These are phyloP conservation scores for Sebastes oblongus DNA, from an alignment of 2,797 vertebrate species.

Conservation along the genomic window DNA sequence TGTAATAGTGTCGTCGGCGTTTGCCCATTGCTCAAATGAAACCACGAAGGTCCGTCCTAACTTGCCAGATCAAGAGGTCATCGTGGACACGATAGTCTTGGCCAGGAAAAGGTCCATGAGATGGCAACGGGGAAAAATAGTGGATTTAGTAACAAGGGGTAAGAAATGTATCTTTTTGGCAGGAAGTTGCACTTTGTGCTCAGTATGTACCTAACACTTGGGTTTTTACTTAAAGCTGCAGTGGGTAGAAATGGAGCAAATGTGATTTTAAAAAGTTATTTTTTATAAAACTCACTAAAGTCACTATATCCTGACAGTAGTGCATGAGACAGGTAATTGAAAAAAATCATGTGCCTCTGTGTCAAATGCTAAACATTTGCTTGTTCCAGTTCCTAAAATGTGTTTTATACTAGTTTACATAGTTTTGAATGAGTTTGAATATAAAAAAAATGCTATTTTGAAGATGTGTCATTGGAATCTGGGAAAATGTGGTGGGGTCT, in stretches of 20 bases:
- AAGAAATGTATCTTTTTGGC: neutral
- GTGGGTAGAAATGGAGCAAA: too few relatives aligned
- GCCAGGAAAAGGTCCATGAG: constrained; percentile 57
- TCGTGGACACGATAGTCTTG: constrained; percentile 61
- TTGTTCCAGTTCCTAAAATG: too few relatives aligned
- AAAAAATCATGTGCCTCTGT: too few relatives aligned
- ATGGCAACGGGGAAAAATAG: constrained; percentile 71
- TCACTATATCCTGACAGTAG: too few relatives aligned
- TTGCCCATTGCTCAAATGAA: constrained; percentile 34
- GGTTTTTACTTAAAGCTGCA: too few relatives aligned
- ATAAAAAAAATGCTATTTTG: neutral
- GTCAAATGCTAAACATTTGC: too few relatives aligned
- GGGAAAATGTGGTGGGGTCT: neutral
- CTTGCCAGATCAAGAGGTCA: constrained; percentile 59
- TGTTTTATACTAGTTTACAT: too few relatives aligned
- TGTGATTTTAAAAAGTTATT: too few relatives aligned
- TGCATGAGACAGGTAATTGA: too few relatives aligned
- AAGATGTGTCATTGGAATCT: neutral
- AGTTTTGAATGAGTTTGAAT: neutral
- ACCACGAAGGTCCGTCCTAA: neutral
- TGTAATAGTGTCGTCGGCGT: constrained; percentile 35
- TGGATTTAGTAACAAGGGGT: constrained; percentile 68
- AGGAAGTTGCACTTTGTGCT: too few relatives aligned
- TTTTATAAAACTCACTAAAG: too few relatives aligned
- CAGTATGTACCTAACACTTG: neutral